phyloP scores from a whole-genome alignment of 2,888 invertebrate genomes.

The Scaptomyza caliginosa region DNA sequence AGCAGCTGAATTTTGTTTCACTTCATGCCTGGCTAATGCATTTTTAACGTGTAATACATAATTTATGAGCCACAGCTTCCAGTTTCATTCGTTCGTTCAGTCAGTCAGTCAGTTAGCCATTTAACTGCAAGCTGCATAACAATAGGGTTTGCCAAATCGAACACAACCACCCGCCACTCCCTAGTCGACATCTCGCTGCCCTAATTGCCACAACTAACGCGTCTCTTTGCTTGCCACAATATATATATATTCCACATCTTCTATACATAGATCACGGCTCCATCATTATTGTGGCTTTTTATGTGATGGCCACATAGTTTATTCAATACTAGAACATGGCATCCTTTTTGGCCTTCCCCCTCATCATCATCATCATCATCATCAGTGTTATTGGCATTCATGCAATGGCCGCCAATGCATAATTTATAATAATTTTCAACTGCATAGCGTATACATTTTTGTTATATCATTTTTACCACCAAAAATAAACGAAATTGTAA shows the following conservation, averaged over 20 bases:
- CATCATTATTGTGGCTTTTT: constrained; percentile 30
- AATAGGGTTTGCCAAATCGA: constrained; percentile 13
- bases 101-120: constrained; percentile 32
- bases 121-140: constrained; percentile 18
- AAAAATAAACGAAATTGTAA: not conserved
- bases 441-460: constrained; percentile 22
- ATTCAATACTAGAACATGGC: constrained; percentile 62
- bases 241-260: constrained; percentile 49
- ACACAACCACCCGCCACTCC: not conserved
- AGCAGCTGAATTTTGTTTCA: constrained; percentile 17
- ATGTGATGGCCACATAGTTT: constrained; percentile 40
- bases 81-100: constrained; percentile 16
- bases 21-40: constrained; percentile 61
- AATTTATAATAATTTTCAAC: constrained; percentile 71
- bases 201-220: constrained; percentile 73
- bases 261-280: constrained; percentile 1
- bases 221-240: constrained; percentile 36
- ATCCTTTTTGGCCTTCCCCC: constrained; percentile 36
- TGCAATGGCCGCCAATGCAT: constrained; percentile 58
- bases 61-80: constrained; percentile 55
- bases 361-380: not conserved
- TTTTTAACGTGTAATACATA: constrained; percentile 70
- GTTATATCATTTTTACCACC: not conserved
- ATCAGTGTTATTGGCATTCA: constrained; percentile 68
- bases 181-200: constrained; percentile 4